phyloP scores from a whole-genome alignment of 2,797 vertebrate species.

The Arnoldichthys spilopterus region DNA sequence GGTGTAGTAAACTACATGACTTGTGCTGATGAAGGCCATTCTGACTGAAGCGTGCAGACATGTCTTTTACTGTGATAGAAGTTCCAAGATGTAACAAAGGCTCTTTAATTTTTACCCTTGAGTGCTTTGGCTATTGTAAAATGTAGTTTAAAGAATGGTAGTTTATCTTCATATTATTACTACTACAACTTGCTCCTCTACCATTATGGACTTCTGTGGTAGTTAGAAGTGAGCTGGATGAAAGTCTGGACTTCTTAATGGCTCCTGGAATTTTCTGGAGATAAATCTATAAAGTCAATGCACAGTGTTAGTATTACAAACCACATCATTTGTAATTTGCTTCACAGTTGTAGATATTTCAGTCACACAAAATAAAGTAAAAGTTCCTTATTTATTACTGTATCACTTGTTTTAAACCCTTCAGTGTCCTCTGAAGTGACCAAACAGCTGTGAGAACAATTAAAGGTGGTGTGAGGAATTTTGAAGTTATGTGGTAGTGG shows the following conservation, averaged over 20 bases:
- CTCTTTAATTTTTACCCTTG: too few species aligned
- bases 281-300: not conserved
- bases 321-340: not conserved
- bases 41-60: too few species aligned
- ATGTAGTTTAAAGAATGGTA: too few species aligned
- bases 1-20: not conserved
- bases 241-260: not conserved
- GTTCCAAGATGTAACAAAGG: too few species aligned
- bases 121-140: too few species aligned
- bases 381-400: not conserved
- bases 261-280: not conserved
- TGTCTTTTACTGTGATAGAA: too few species aligned
- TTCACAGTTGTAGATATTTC: not conserved
- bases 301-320: not conserved
- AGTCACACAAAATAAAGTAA: too few species aligned
- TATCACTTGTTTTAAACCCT: not conserved
- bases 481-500: not conserved
- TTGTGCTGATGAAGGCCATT: too few species aligned
- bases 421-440: not conserved
- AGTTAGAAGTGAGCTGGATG: not conserved
- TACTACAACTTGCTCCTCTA: not conserved
- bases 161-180: not conserved
- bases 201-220: not conserved
- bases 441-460: not conserved
- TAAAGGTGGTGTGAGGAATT: constrained; percentile 3